Conservation (phyloP, 2,797 vertebrate species). For the Atherinosoma microstoma region DNA sequence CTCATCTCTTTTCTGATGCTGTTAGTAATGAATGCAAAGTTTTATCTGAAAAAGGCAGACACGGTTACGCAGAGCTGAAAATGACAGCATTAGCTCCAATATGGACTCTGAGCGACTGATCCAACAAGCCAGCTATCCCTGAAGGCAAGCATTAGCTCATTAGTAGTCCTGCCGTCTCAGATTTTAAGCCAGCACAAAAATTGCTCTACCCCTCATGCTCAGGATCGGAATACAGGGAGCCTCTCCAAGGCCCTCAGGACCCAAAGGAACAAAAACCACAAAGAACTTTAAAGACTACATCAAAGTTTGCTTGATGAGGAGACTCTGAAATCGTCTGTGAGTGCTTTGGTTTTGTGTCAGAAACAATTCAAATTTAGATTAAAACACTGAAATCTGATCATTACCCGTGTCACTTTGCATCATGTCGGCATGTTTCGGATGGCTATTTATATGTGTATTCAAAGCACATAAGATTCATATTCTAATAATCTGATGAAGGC, state of each 20-base stretch:
- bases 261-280: conserved; percentile 27
- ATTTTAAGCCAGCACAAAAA: conserved; percentile 40
- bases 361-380: not conserved
- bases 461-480: not conserved
- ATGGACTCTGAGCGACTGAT: conserved; percentile 3
- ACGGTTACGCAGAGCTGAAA: not conserved
- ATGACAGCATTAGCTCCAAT: not conserved
- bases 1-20: conserved; percentile 28
- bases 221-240: conserved; percentile 44
- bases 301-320: not conserved
- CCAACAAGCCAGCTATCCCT: conserved; percentile 19
- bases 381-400: not conserved
- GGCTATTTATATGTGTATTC: not conserved
- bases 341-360: not conserved
- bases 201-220: conserved; percentile 37
- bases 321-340: not conserved
- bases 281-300: conserved; percentile 2
- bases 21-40: conserved; percentile 15
- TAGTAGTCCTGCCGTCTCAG: conserved; percentile 43
- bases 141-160: conserved; percentile 48
- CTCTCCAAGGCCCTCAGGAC: conserved; percentile 34
- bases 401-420: not conserved
- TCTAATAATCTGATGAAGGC: not conserved
- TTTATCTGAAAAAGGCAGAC: conserved; percentile 13
- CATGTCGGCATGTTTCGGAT: too few relatives aligned